phyloP scores from a whole-genome alignment of 2,888 invertebrate species.

The Iselma pallidipennis region DNA sequence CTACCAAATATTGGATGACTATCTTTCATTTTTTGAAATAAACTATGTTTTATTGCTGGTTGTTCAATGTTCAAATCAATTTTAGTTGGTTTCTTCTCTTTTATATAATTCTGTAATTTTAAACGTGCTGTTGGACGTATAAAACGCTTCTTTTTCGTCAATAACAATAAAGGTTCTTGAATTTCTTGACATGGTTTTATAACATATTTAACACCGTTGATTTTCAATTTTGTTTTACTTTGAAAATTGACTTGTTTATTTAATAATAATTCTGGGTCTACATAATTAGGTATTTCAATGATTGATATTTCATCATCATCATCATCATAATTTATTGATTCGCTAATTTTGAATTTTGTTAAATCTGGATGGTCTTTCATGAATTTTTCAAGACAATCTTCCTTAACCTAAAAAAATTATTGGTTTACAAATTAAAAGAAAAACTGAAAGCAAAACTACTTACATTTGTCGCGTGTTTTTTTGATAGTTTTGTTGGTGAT shows the following conservation, averaged over 20 bases:
- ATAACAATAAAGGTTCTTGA: constrained; percentile 22
- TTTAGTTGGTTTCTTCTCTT: constrained; percentile 25
- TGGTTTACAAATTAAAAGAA: not conserved
- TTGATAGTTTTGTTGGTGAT: not conserved
- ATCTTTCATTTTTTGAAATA: constrained; percentile 36
- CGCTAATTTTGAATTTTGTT: not conserved
- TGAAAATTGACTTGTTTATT: constrained; percentile 29
- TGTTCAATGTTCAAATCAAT: constrained; percentile 21
- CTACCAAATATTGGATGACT: constrained; percentile 47
- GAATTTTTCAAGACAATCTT: constrained; percentile 10
- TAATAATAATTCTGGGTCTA: constrained; percentile 30
- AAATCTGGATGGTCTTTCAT: constrained; percentile 1
- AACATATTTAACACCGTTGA: constrained; percentile 33
- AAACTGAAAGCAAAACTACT: not conserved
- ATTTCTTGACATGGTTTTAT: constrained; percentile 29
- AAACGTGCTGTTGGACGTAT: constrained; percentile 32
- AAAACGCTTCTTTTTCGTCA: constrained; percentile 19
- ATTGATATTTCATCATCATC: constrained; percentile 19
- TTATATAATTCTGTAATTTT: constrained; percentile 34
- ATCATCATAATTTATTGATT: constrained; percentile 8
- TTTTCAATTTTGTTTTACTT: constrained; percentile 32
- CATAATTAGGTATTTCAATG: constrained; percentile 36
- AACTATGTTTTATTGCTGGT: constrained; percentile 12
- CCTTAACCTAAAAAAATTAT: not conserved
- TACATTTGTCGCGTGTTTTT: not conserved